Base-by-base conservation (phyloP, 2,888 invertebrate species). In the Pterostichus niger region DNA sequence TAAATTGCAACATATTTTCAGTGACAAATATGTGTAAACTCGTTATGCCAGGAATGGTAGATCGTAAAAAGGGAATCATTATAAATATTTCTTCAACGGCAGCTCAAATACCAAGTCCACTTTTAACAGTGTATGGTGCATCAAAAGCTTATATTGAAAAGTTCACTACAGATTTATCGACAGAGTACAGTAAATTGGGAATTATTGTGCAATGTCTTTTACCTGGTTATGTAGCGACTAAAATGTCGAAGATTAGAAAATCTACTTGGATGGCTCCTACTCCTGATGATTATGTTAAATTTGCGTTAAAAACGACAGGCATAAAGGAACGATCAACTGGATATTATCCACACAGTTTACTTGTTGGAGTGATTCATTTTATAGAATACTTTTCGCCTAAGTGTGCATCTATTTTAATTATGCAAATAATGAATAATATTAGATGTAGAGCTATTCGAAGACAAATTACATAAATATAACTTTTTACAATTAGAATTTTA, bases 191-290 rank as follows among this genome's bases (percentile, higher is more conserved):
- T 17, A 93, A 93, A 52, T 90, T 92, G 59, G 96, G 96, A 0
- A 93, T 97, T 24, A 92, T 94, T 4, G 91, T 97, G 4, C 97
- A 98, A 90, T 94, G 95, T 87, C 91, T 98, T 0, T 90, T 95
- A 83, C 98, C 98, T 0, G 97, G 96, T 1, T 96, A 95, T 86
- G 98, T 98, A 0, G 96, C 96, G 24, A 97, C 98, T 0, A 98
- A 98, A 88, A 96, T 97, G 96, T 95, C 96, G 9, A 96, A 96
- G 87, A 95, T 97, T 83, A 92, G 93, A n/a, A 91, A 92, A 46
- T 91, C 94, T 35, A 93, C 94, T 0, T 91, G 94, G 89, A 93
- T 96, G 90, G 95, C 96, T 0, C 97, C 97, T 0, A 92, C 94
- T 0, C 93, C 97, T 0, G 92, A 94, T 56, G 92, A 90, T 49